Conservation (phyloP, 2,797 vertebrate genomes). For the Tarsius wallacei region DNA sequence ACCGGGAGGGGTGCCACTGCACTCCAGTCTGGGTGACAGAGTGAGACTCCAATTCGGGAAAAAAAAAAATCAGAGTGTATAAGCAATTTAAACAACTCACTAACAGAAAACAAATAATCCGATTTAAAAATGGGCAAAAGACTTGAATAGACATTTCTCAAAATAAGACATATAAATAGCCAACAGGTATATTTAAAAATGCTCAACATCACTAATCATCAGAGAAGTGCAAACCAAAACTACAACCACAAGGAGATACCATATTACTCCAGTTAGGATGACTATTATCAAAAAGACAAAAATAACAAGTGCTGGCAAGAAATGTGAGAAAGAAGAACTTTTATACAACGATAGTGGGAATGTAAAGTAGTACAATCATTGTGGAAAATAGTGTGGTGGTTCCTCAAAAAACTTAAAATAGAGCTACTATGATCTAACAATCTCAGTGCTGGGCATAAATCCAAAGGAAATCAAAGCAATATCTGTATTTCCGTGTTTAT, state of each 20-base stretch:
- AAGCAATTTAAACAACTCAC: background rate
- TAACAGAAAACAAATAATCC: background rate
- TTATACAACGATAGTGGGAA: background rate
- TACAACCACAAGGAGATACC: background rate
- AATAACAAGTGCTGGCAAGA: background rate
- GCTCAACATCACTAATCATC: background rate
- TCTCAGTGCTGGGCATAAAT: background rate
- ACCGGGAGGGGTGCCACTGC: too few relatives aligned
- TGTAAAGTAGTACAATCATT: background rate
- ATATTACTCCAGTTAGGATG: background rate
- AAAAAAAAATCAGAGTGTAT: background rate
- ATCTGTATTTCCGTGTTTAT: background rate
- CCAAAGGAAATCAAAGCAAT: background rate
- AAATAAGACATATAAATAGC: background rate
- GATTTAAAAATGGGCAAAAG: background rate
- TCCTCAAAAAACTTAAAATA: background rate
- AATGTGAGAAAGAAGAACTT: background rate
- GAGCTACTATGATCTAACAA: background rate
- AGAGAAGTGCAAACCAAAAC: background rate
- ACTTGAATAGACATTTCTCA: background rate
- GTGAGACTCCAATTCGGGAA: too few relatives aligned
- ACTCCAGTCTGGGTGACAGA: too few relatives aligned
- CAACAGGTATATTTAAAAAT: background rate
- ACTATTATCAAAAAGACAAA: background rate
- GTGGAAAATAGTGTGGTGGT: background rate